Conservation (phyloP, 2,797 vertebrate genomes). For the Malacoctenus gilli region DNA sequence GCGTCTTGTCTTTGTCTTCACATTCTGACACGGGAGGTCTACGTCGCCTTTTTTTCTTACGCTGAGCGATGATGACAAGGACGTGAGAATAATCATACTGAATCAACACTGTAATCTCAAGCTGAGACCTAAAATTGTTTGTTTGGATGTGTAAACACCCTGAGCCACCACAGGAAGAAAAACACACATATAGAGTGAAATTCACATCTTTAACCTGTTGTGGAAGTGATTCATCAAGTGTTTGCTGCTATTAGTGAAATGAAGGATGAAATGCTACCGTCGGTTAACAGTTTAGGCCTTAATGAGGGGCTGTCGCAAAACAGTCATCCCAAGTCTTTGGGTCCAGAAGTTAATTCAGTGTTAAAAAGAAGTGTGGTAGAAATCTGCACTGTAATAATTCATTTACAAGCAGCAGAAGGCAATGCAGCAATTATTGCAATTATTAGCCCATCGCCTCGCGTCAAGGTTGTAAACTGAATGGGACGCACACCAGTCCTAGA, state of each 20-base stretch:
- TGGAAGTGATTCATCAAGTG: constrained; percentile 11
- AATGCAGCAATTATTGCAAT: constrained; percentile 10
- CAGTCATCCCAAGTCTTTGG: constrained; percentile 6
- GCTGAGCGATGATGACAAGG: constrained; percentile 55
- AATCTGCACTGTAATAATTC: constrained; percentile 18
- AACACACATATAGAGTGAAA: neutral
- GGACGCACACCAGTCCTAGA: constrained; percentile 19
- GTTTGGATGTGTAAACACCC: constrained; percentile 8
- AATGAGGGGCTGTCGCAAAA: constrained; percentile 8
- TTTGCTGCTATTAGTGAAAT: constrained; percentile 3
- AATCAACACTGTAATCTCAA: constrained; percentile 41
- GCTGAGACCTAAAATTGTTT: constrained; percentile 30
- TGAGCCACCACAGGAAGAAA: too few species aligned
- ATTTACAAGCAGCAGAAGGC: neutral
- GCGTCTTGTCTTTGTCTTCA: constrained; percentile 64
- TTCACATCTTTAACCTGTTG: neutral
- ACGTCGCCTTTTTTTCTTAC: constrained; percentile 30
- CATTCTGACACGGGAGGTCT: constrained; percentile 49
- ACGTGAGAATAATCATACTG: constrained; percentile 56
- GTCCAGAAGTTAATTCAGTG: constrained; percentile 17
- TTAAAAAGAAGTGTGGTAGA: constrained; percentile 12
- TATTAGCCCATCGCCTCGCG: constrained; percentile 5
- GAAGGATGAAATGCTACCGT: neutral
- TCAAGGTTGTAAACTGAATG: constrained; percentile 21
- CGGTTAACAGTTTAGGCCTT: constrained; percentile 13